These are phyloP conservation scores for Indicator maculatus DNA, from an alignment of 2,113 vertebrate species.

Conservation along the genomic window DNA sequence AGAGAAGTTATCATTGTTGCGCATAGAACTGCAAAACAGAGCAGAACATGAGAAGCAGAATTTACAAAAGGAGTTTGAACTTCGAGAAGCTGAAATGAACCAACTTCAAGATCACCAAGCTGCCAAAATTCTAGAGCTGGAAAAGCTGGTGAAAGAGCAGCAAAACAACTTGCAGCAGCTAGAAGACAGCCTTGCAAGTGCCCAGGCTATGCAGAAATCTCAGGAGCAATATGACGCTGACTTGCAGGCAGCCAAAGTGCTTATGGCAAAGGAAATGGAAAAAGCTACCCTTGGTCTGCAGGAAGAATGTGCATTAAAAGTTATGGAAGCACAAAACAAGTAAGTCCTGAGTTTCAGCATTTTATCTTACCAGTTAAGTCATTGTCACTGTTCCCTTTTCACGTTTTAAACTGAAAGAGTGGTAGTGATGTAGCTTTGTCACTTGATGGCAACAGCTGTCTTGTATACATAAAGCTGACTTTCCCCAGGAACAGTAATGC, in stretches of 20 bases:
- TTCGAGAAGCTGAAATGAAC: constrained; percentile 64
- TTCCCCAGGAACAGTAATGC: not conserved
- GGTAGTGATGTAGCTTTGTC: not conserved
- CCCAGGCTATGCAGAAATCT: constrained; percentile 59
- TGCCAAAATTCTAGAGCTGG: constrained; percentile 71
- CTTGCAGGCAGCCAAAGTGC: constrained; percentile 60
- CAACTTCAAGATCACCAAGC: constrained; percentile 69
- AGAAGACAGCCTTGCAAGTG: constrained; percentile 69
- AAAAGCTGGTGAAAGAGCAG: constrained; percentile 77
- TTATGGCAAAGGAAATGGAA: constrained; percentile 73
- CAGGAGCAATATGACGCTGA: constrained; percentile 68
- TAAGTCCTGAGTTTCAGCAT: constrained; percentile 30
- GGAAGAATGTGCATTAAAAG: constrained; percentile 75
- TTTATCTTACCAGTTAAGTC: not conserved
- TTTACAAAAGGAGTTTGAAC: constrained; percentile 67
- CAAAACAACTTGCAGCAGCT: constrained; percentile 75
- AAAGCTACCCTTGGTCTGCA: constrained; percentile 56
- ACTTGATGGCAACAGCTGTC: not conserved
- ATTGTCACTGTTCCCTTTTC: not conserved
- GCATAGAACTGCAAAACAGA: constrained; percentile 62
- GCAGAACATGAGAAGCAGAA: constrained; percentile 58
- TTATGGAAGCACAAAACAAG: constrained; percentile 79
- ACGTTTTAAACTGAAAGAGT: not conserved
- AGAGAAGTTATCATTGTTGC: constrained; percentile 17
- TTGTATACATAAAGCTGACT: rapidly evolving